Evolutionary conservation across 2,888 invertebrate genomes (phyloP), one percentile per base, ranked within the genome.

Genomic region (Sisyra nigra): DNA sequence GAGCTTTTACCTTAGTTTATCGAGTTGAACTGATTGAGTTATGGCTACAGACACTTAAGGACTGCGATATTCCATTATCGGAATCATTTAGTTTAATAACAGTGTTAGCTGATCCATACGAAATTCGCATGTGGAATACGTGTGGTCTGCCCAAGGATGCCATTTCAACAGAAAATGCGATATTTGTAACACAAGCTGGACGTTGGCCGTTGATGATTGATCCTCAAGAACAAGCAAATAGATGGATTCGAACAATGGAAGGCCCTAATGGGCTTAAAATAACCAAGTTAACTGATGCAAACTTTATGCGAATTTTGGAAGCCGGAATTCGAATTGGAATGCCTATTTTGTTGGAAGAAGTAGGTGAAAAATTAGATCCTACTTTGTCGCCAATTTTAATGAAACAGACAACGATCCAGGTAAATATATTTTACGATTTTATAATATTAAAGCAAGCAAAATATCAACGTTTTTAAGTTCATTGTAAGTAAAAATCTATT

Each of bases 191-290:
- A 11, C 75, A 72, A 54, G 84, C 79, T 3, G 74, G 82, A 6
- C 69, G 84, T 10, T 87, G 87, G 89, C 89, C 93, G 0, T 69
- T 94, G 13, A 87, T 92, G 74, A 89, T 93, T 47, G 93, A 94
- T 63, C 94, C 94, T 0, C 92, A 94, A 59, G 91, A 91, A 57
- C 92, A 93, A 66, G 92, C 92, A 0, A 91, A 88, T 62, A 74
- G 86, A 46, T 93, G 92, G 92, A 81, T 93, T 43, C 78, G 83
- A 46, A 85, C 84, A 57, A 83, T 89, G 80, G 92, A 93, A 58
- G 71, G 71, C 14, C 65, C 71, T 0, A 80, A 82, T 53, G 75
- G 79, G 40, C 62, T 93, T 17, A 72, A 74, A 53, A 74, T 89
- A 17, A 73, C 84, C 18, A 91, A 91, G 62, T 68, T 89, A 51